Conservation (phyloP, 2,888 invertebrate genomes). For the Deilephila porcellus region DNA sequence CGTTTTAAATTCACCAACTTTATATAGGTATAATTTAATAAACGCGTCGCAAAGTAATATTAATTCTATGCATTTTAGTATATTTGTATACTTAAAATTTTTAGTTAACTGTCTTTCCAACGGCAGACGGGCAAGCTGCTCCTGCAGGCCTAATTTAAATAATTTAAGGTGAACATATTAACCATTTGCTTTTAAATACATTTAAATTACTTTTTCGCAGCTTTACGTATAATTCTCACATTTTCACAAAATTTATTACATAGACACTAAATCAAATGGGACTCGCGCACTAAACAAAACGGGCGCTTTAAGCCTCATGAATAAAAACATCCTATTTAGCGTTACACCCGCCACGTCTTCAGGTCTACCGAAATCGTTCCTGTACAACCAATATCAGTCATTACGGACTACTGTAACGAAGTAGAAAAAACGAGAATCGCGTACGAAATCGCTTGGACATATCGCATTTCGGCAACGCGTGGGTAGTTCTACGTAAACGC, state of each 20-base stretch:
- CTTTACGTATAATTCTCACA: constrained; percentile 64
- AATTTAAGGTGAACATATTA: constrained; percentile 32
- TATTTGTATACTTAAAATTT: background rate
- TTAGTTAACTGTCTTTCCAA: background rate
- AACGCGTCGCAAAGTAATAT: background rate
- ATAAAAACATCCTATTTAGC: constrained; percentile 85
- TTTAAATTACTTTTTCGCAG: constrained; percentile 55
- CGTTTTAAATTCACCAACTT: background rate
- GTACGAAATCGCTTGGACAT: constrained; percentile 64
- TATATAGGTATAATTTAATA: background rate
- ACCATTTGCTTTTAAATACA: constrained; percentile 33
- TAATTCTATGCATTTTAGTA: background rate
- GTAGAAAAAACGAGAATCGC: constrained; percentile 66
- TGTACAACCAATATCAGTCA: constrained; percentile 47
- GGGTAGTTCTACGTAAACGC: constrained; percentile 83
- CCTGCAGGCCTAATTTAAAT: constrained; percentile 26
- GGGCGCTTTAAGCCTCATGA: constrained; percentile 80
- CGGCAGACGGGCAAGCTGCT: constrained; percentile 6
- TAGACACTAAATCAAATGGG: constrained; percentile 79
- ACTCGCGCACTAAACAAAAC: constrained; percentile 81
- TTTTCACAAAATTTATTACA: constrained; percentile 78
- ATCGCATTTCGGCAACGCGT: constrained; percentile 67
- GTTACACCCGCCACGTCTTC: constrained; percentile 72
- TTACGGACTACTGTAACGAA: constrained; percentile 59
- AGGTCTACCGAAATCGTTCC: constrained; percentile 59